phyloP scores from a whole-genome alignment of 2,797 vertebrate genomes.

The Rhynchonycteris naso region DNA sequence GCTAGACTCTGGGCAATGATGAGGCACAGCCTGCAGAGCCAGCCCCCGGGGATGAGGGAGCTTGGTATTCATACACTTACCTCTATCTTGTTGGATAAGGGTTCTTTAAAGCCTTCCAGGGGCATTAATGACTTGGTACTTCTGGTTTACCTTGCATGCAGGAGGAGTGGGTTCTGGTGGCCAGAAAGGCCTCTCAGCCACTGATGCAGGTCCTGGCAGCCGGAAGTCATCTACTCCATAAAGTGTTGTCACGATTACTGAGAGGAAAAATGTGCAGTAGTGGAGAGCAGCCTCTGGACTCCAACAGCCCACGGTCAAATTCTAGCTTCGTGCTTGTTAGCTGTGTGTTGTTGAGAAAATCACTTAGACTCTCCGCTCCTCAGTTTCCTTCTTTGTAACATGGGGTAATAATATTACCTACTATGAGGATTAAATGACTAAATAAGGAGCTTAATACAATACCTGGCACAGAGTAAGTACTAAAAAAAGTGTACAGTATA shows the following conservation, averaged over 20 bases:
- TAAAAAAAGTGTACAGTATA: not conserved
- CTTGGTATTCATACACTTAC: fast-evolving
- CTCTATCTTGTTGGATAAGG: not conserved
- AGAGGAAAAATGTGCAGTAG: fast-evolving
- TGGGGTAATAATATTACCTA: not conserved
- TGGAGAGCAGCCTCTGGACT: not conserved
- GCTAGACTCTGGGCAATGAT: not conserved
- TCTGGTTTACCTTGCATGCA: fast-evolving
- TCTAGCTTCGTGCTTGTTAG: not conserved
- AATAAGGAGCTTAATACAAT: not conserved
- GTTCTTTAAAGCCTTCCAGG: not conserved
- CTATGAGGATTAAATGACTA: not conserved
- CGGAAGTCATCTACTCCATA: fast-evolving
- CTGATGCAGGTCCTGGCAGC: not conserved
- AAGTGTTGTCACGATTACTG: fast-evolving
- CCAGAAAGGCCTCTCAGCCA: fast-evolving
- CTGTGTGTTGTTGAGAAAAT: not conserved
- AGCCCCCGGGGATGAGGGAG: not conserved
- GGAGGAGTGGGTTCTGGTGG: not conserved
- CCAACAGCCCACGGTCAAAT: fast-evolving
- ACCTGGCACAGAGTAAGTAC: not conserved
- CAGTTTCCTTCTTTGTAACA: not conserved
- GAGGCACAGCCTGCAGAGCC: not conserved
- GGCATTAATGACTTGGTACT: not conserved
- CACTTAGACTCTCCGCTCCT: not conserved